These are phyloP conservation scores for Scaeva pyrastri DNA, from an alignment of 2,888 invertebrate genomes.

Conservation along the genomic window DNA sequence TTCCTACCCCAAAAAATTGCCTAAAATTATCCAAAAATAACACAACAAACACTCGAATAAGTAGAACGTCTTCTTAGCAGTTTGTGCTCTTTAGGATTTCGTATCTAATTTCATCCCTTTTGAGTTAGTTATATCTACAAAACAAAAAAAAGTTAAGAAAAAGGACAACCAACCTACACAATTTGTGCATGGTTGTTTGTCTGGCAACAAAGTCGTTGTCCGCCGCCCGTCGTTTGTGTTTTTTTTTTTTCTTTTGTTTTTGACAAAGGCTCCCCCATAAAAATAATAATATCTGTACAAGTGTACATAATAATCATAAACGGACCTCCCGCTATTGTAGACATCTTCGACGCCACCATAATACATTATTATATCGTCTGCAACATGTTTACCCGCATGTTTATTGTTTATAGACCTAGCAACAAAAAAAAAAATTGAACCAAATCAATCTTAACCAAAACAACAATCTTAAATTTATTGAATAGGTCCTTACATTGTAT, in stretches of 20 bases:
- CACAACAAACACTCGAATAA: not conserved
- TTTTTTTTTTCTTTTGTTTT: slow-evolving; percentile 5
- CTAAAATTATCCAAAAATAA: slow-evolving; percentile 50
- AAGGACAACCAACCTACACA: slow-evolving; percentile 11
- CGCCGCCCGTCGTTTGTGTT: not conserved
- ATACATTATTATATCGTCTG: slow-evolving; percentile 38
- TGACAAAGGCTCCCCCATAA: slow-evolving; percentile 38
- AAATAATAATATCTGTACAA: not conserved
- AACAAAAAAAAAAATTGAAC: slow-evolving; percentile 46
- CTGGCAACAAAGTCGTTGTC: slow-evolving; percentile 68
- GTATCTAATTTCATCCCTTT: slow-evolving; percentile 54
- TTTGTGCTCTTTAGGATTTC: slow-evolving; percentile 40
- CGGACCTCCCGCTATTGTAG: slow-evolving; percentile 15
- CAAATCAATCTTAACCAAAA: no score
- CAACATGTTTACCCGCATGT: slow-evolving; percentile 64
- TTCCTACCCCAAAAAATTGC: slow-evolving; percentile 66
- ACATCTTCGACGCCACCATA: not conserved
- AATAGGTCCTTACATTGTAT: no score
- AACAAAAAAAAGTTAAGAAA: not conserved
- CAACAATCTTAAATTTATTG: no score
- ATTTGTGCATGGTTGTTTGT: slow-evolving; percentile 42
- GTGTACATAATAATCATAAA: slow-evolving; percentile 15
- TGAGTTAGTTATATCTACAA: no score
- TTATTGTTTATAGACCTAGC: slow-evolving; percentile 17
- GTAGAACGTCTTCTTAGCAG: slow-evolving; percentile 36